Evolutionary conservation across 2,888 invertebrate genomes (phyloP).

Genomic region (Pheosia tremula): DNA sequence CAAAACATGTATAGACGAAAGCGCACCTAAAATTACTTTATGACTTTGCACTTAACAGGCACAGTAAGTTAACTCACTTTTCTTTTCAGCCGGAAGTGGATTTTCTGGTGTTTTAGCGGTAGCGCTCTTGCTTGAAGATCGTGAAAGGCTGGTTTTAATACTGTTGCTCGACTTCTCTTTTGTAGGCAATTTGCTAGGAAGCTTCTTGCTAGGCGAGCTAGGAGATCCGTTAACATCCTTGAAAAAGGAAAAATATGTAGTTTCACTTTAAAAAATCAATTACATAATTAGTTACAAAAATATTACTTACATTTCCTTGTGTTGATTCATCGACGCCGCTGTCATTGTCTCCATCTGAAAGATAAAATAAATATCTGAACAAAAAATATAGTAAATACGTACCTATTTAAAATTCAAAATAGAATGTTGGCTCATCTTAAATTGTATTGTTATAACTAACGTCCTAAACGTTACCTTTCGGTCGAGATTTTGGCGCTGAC

Average conservation of each 20-base stretch:
- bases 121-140: conserved; percentile 86
- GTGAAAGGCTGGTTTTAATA: conserved; percentile 78
- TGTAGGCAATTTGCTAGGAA: conserved; percentile 83
- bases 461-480: conserved; percentile 69
- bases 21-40: no score
- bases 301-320: conserved; percentile 89
- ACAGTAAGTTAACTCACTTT: conserved; percentile 85
- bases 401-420: conserved; percentile 6
- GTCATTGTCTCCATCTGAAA: conserved; percentile 92
- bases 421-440: conserved; percentile 66
- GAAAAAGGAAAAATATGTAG: conserved; percentile 4
- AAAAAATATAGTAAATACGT: neutral
- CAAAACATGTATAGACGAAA: neutral
- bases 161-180: conserved; percentile 79
- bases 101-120: conserved; percentile 89
- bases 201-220: conserved; percentile 90
- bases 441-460: conserved; percentile 14
- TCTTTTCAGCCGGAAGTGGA: conserved; percentile 84
- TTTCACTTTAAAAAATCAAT: neutral
- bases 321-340: conserved; percentile 93
- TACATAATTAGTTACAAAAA: neutral
- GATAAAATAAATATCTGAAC: conserved; percentile 22
- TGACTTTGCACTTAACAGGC: neutral
- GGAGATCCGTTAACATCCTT: conserved; percentile 89
- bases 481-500: conserved; percentile 73